A percentile compares a stretch with the other conserved stretches of the same genome.
Conservation (phyloP, 2,888 invertebrate species). For the Drosophila conformis region DNA sequence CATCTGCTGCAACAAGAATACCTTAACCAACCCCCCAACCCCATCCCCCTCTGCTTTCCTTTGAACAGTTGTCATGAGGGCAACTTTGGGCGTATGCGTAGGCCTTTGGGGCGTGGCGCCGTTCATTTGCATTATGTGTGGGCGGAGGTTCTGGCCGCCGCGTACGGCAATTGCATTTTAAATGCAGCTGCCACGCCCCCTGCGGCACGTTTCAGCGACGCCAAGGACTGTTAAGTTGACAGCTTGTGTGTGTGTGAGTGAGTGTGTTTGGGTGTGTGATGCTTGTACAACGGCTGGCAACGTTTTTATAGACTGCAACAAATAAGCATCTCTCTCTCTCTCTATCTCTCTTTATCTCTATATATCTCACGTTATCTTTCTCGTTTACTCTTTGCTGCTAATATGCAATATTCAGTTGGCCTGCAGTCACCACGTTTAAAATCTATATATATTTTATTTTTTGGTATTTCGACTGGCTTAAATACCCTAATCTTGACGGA, state of each 20-base stretch:
- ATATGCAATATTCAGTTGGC: conserved; percentile 74
- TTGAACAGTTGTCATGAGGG: conserved; percentile 29
- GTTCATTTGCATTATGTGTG: conserved; percentile 70
- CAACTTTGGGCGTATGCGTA: conserved; percentile 50
- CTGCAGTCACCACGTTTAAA: conserved; percentile 46
- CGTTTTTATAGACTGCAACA: conserved; percentile 70
- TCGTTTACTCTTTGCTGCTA: conserved; percentile 34
- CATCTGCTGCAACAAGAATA: conserved; percentile 52
- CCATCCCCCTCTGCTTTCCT: background rate
- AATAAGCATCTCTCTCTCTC: conserved; percentile 30
- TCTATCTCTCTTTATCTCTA: background rate
- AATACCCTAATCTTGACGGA: background rate
- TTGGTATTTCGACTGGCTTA: background rate
- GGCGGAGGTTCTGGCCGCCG: conserved; percentile 11
- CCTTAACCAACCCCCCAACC: background rate
- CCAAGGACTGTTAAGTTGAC: conserved; percentile 49
- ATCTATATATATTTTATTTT: conserved; percentile 22
- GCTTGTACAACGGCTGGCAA: conserved; percentile 51
- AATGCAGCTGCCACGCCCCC: conserved; percentile 69
- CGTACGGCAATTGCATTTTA: conserved; percentile 72
- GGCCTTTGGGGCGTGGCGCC: conserved; percentile 64
- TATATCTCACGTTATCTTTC: background rate
- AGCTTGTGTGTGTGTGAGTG: conserved; percentile 15
- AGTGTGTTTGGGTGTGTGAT: conserved; percentile 22
- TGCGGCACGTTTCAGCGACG: conserved; percentile 31